Evolutionary conservation across 2,888 invertebrate species (phyloP), one percentile per base, ranked within the genome.

Genomic region (Crioceris asparagi): DNA sequence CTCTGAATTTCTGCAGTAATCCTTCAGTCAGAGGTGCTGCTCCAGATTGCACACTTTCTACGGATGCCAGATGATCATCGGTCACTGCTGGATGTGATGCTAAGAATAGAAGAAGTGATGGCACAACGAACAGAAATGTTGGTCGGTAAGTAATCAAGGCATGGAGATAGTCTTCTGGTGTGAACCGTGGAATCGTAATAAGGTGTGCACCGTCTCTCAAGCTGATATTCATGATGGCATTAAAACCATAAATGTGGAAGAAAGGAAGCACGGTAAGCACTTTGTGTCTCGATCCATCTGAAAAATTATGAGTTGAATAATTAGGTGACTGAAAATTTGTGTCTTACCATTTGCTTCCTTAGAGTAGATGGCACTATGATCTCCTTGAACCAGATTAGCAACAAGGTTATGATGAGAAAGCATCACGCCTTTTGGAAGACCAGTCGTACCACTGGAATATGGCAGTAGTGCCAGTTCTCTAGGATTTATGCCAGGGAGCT

Each of bases 391-490:
- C 38, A 66, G 53, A 52, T 66, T 66, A 3, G 62, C 48, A 5
- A 65, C 72, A 11, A 83, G 66, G 55, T 83, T 83, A 47, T 67
- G 67, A 54, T 84, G 83, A 0, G 79, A 75, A 29, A 85, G 61
- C 73, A 77, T 75, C 1, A 85, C 85, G 2, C 84, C 84, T 64
- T 85, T 86, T 1, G 85, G 84, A 53, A 83, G 68, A 1, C 87
- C 87, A 0, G 85, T 87, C 0, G 88, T 87, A 1, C 88, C 87
- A 49, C 76, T 76, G 2, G 76, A 76, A 59, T 75, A 77, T 0
- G 77, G 76, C 29, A 76, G 65, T 26, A 76, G 57, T 26, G 73
- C 74, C 2, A 74, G 63, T 33, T 72, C 68, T 7, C 70, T 67
- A 5, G 67, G 57, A 50, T 66, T 65, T 32, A 74, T 54, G 11